Conservation (phyloP, 2,888 invertebrate species). For the Phasia obesa region DNA sequence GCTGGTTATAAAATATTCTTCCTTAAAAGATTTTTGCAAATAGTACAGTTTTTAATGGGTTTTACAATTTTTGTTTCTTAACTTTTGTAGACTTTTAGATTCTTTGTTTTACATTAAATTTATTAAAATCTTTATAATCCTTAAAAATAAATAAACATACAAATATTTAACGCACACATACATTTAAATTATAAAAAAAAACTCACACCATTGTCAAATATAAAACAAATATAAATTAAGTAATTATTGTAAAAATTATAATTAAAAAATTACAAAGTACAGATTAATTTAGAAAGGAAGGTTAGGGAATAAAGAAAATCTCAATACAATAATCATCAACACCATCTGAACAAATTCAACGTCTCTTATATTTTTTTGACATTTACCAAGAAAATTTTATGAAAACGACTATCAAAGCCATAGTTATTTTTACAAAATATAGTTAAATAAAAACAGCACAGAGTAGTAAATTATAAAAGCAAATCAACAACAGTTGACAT, state of each 20-base stretch:
- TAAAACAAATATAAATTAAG: background rate
- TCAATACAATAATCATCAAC: constrained; percentile 17
- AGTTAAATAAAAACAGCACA: constrained; percentile 14
- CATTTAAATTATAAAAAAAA: background rate
- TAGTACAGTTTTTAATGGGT: too few species aligned
- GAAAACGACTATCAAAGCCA: background rate
- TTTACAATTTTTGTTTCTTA: too few species aligned
- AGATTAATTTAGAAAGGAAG: background rate
- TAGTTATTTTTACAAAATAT: background rate
- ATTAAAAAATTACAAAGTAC: constrained; percentile 7
- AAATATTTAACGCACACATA: background rate
- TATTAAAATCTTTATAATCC: too few species aligned
- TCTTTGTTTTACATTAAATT: too few species aligned
- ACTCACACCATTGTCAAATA: background rate
- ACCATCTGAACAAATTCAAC: constrained; percentile 6
- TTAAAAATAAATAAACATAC: too few species aligned
- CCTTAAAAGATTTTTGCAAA: too few species aligned
- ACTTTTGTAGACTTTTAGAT: too few species aligned
- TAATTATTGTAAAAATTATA: background rate
- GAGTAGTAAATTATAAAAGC: constrained; percentile 18
- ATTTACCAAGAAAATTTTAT: constrained; percentile 12
- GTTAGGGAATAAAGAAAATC: background rate
- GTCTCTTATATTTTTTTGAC: background rate
- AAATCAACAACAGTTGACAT: constrained; percentile 34
- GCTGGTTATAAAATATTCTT: too few species aligned